Evolutionary conservation across 2,113 vertebrate species (phyloP).

Genomic region (Tragelaphus buxtoni): DNA sequence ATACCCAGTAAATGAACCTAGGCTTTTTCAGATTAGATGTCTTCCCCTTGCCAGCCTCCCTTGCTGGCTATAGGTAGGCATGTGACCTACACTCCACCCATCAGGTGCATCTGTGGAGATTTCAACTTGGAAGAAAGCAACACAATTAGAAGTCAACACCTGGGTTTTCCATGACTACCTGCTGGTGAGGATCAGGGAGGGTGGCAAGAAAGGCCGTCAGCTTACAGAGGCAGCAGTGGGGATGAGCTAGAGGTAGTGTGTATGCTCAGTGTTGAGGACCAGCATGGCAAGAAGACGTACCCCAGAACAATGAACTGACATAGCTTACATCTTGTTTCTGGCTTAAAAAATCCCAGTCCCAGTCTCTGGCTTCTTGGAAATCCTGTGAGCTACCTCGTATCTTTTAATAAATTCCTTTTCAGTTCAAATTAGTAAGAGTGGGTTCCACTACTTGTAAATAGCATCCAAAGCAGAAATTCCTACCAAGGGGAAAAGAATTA

Average conservation of each 20-base stretch:
- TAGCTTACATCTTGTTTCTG: background rate
- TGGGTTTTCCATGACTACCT: background rate
- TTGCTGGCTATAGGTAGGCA: background rate
- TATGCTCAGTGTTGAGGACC: background rate
- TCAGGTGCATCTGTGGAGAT: background rate
- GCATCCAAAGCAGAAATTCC: background rate
- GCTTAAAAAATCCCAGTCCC: background rate
- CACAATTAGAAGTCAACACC: background rate
- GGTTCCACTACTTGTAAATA: constrained; percentile 1
- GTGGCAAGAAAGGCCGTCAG: background rate
- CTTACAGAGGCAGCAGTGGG: background rate
- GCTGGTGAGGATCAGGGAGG: background rate
- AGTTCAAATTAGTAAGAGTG: background rate
- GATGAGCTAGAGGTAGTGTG: too few species aligned
- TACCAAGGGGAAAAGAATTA: background rate
- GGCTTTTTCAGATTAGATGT: background rate
- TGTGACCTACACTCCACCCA: background rate
- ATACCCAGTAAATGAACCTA: background rate
- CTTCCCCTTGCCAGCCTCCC: background rate
- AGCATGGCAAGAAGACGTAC: background rate
- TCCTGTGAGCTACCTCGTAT: background rate
- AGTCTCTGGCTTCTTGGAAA: constrained; percentile 1
- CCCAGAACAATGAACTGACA: background rate
- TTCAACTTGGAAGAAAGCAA: background rate
- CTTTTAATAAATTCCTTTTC: background rate